Conservation (phyloP, 2,797 vertebrate species). For the Parauchenoglanis punctatus region DNA sequence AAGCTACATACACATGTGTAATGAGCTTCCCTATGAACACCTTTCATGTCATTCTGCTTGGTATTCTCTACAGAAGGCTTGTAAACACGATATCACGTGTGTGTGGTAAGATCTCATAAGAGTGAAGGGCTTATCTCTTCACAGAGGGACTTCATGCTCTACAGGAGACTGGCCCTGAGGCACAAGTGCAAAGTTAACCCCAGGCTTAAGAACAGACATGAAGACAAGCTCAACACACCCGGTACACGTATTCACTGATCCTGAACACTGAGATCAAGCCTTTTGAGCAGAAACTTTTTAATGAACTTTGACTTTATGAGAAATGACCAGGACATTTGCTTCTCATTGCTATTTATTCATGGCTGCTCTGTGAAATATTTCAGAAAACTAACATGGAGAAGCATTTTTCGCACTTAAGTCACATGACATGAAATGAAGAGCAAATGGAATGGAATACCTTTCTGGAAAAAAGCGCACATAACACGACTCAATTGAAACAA, state of each 20-base stretch:
- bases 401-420: too few relatives aligned
- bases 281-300: neutral
- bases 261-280: neutral
- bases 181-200: constrained; percentile 42
- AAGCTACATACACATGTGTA: neutral
- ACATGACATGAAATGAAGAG: too few relatives aligned
- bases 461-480: too few relatives aligned
- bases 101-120: constrained; percentile 6
- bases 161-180: constrained; percentile 32
- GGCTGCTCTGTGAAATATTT: neutral
- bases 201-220: constrained; percentile 12
- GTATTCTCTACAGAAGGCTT: neutral
- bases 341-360: constrained; percentile 3
- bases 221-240: neutral
- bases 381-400: too few relatives aligned
- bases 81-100: neutral
- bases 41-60: constrained; percentile 21
- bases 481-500: too few relatives aligned
- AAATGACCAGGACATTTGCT: neutral
- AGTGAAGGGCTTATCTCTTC: constrained; percentile 1
- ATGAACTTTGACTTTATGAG: neutral
- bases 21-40: neutral
- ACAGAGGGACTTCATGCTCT: neutral
- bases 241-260: neutral
- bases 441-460: too few relatives aligned